Conservation (phyloP, 2,113 vertebrate genomes). For the Chitala chitala region DNA sequence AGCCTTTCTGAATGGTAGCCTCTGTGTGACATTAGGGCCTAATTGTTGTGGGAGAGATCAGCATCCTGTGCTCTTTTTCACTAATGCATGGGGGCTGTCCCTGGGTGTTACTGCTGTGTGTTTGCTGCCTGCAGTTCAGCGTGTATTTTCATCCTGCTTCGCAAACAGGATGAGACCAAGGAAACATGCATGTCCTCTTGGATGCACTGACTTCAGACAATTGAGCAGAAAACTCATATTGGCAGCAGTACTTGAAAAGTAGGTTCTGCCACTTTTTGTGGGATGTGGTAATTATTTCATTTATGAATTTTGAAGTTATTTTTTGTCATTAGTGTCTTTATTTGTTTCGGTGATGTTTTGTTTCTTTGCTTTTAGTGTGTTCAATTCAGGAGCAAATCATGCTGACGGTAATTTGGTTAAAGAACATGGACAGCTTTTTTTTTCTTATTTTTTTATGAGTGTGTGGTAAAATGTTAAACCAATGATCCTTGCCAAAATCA, state of each 20-base stretch:
- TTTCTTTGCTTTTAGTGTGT: not conserved
- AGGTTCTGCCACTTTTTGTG: not conserved
- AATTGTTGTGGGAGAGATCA: no score
- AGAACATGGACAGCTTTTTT: not conserved
- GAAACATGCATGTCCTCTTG: not conserved
- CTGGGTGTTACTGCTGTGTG: not conserved
- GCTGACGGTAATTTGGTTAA: conserved; percentile 4
- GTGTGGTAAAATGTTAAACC: not conserved
- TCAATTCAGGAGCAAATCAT: not conserved
- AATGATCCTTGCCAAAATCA: conserved; percentile 13
- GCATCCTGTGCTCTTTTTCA: not conserved
- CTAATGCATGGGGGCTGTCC: conserved; percentile 1
- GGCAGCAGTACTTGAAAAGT: not conserved
- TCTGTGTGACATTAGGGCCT: not conserved
- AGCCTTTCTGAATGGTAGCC: not conserved
- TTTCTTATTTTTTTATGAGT: not conserved
- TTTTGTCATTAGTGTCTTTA: not conserved
- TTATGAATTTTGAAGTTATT: not conserved
- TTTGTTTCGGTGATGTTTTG: not conserved
- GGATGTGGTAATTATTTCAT: not conserved
- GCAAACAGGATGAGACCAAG: conserved; percentile 30
- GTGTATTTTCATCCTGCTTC: conserved; percentile 24
- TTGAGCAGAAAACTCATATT: conserved; percentile 2
- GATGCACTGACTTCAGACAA: conserved; percentile 19
- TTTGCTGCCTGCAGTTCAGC: not conserved